Percentiles rank a stretch among this genome's conserved stretches.
These are phyloP conservation scores for Clepsis dumicolana DNA, from an alignment of 2,888 invertebrate species.

Conservation along the genomic window DNA sequence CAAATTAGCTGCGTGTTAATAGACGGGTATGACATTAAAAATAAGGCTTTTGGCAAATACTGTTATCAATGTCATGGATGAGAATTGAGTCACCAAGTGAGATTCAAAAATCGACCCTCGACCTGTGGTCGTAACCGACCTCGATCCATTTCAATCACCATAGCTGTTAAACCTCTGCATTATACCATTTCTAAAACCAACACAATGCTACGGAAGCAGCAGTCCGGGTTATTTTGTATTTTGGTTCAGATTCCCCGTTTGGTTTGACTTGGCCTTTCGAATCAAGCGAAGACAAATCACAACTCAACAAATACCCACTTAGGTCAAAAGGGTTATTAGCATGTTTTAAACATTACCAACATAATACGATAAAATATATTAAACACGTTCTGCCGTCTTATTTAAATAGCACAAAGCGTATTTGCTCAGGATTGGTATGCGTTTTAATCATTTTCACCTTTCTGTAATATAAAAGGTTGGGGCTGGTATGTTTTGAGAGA, in stretches of 20 bases:
- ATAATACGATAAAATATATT: not conserved
- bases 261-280: not conserved
- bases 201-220: not conserved
- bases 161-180: not conserved
- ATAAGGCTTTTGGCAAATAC: no score
- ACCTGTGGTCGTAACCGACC: not conserved
- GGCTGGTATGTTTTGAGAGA: conserved; percentile 13
- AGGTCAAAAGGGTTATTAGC: not conserved
- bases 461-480: not conserved
- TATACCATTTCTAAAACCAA: not conserved
- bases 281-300: not conserved
- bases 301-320: not conserved
- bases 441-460: conserved; percentile 20
- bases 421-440: not conserved
- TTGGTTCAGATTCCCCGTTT: not conserved
- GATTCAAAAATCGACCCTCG: not conserved
- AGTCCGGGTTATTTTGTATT: not conserved
- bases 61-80: no score
- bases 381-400: not conserved
- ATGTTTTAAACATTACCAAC: not conserved
- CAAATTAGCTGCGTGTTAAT: no score
- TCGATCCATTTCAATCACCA: not conserved
- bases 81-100: not conserved
- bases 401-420: not conserved
- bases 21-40: no score